Percentiles rank a stretch among this genome's conserved stretches.
Conservation (phyloP, 2,888 invertebrate species). For the Lissonota sp. region DNA sequence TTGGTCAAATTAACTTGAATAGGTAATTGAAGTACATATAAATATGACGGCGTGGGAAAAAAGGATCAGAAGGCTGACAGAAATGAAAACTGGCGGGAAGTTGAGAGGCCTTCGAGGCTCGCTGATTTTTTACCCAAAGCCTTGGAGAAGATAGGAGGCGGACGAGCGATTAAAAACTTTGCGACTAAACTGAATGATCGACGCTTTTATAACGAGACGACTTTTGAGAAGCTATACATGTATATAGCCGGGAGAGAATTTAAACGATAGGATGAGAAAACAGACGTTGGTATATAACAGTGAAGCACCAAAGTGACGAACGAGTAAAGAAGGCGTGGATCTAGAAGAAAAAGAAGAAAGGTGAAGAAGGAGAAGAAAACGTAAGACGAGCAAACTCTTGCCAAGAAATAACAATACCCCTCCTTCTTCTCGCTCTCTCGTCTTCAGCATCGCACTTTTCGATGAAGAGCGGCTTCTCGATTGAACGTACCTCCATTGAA, state of each 20-base stretch:
- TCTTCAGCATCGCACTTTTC: constrained; percentile 9
- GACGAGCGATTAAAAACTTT: constrained; percentile 59
- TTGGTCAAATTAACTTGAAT: background rate
- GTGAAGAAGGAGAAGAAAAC: constrained; percentile 1
- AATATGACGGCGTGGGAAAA: constrained; percentile 2
- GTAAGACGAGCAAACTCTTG: constrained; percentile 29
- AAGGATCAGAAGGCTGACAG: constrained; percentile 48
- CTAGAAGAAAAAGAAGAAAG: background rate
- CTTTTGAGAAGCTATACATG: constrained; percentile 41
- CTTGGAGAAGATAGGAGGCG: constrained; percentile 15
- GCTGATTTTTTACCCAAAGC: constrained; percentile 7
- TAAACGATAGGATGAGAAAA: background rate
- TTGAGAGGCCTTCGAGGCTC: constrained; percentile 51
- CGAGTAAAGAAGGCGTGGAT: background rate
- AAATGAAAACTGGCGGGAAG: constrained; percentile 62
- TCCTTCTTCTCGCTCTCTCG: constrained; percentile 3
- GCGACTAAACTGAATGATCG: constrained; percentile 60
- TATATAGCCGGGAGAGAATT: background rate
- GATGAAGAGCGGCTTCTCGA: background rate
- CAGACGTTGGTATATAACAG: no score
- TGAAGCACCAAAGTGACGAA: background rate
- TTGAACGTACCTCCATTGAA: constrained; percentile 45
- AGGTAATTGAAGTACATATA: no score
- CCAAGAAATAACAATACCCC: constrained; percentile 60
- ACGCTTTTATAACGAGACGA: constrained; percentile 63